These are phyloP conservation scores for Drosophila atroscutellata DNA, from an alignment of 2,888 invertebrate genomes.

Conservation along the genomic window DNA sequence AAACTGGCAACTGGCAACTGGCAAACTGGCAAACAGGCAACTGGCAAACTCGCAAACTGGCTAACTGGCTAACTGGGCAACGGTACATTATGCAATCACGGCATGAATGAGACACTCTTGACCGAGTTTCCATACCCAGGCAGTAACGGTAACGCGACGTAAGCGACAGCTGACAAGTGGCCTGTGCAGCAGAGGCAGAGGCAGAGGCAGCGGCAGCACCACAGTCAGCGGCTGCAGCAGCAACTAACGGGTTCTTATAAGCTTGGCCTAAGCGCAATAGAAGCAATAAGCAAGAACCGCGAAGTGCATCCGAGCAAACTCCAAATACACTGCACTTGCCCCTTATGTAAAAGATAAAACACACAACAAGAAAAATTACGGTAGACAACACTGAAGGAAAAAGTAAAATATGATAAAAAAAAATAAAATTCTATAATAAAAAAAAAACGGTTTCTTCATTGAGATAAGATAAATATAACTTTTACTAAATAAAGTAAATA, in stretches of 20 bases:
- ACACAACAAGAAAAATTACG: not conserved
- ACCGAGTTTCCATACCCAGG: conserved; percentile 83
- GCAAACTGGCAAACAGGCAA: conserved; percentile 20
- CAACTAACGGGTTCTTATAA: conserved; percentile 67
- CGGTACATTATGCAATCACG: conserved; percentile 83
- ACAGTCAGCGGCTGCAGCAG: conserved; percentile 19
- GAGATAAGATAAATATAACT: not conserved
- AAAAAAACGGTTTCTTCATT: not conserved
- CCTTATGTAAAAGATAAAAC: not conserved
- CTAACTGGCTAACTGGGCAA: conserved; percentile 55
- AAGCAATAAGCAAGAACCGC: conserved; percentile 33
- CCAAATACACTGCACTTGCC: conserved; percentile 24
- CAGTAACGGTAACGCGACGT: conserved; percentile 79
- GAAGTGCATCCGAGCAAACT: conserved; percentile 19
- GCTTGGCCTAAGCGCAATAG: conserved; percentile 27
- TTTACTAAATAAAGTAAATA: not conserved
- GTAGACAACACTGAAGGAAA: not conserved
- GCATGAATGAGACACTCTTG: conserved; percentile 84
- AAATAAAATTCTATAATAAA: not conserved
- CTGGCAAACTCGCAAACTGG: conserved; percentile 22
- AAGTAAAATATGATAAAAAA: not conserved
- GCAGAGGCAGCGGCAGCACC: conserved; percentile 5
- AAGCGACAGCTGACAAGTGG: conserved; percentile 77
- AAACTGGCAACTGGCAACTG: conserved; percentile 23
- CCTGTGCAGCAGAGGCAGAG: conserved; percentile 22